Evolutionary conservation across 2,888 invertebrate genomes (phyloP).

Genomic region (Erebia palarica): DNA sequence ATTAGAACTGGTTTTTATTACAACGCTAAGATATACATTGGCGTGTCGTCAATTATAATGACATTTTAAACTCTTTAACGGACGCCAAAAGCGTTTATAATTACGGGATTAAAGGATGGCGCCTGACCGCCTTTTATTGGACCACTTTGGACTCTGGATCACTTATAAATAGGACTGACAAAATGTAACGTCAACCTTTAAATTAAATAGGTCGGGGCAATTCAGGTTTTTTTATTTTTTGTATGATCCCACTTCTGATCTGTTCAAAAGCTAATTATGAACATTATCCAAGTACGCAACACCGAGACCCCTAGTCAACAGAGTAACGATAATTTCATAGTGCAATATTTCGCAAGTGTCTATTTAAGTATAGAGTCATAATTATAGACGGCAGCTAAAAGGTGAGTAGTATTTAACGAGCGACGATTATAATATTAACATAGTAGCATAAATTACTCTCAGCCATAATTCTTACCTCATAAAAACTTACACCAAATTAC

Average conservation of each 20-base stretch:
- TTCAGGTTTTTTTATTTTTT: background rate
- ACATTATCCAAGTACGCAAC: background rate
- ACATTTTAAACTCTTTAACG: conserved; percentile 54
- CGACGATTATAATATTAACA: conserved; percentile 37
- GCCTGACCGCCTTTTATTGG: conserved; percentile 42
- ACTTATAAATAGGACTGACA: conserved; percentile 28
- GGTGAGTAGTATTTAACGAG: conserved; percentile 8
- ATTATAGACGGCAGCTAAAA: conserved; percentile 9
- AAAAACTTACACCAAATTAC: conserved; percentile 37
- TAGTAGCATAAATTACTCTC: conserved; percentile 26
- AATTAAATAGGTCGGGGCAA: background rate
- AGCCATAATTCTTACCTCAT: conserved; percentile 27
- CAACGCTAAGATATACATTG: conserved; percentile 51
- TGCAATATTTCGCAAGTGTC: background rate
- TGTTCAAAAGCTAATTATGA: background rate
- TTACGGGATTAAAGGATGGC: conserved; percentile 41
- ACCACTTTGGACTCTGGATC: conserved; percentile 29
- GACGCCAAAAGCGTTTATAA: conserved; percentile 50
- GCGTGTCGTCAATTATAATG: conserved; percentile 59
- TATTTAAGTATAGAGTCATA: background rate
- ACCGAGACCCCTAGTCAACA: background rate
- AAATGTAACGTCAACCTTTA: conserved; percentile 4
- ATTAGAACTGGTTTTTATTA: conserved; percentile 54
- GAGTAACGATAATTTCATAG: background rate
- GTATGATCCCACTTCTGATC: background rate